Conservation (phyloP, 2,888 invertebrate genomes). For the Agriopis marginaria region DNA sequence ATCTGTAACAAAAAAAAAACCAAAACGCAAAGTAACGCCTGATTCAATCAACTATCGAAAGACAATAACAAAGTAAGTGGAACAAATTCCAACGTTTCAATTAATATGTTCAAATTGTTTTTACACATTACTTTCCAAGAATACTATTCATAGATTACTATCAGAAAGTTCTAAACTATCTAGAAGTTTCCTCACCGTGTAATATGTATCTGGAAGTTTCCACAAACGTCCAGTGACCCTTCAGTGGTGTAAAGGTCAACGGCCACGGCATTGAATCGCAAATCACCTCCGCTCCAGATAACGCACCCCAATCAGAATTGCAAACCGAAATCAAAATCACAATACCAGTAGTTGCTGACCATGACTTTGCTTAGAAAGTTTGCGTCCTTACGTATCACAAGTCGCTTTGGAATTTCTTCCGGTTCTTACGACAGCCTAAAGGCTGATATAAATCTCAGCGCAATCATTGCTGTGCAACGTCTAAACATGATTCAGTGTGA, state of each 20-base stretch:
- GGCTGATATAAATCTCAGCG: too few species aligned
- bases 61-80: too few species aligned
- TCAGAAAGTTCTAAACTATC: background rate
- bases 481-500: too few species aligned
- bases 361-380: conserved; percentile 19
- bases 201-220: conserved; percentile 6
- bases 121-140: too few species aligned
- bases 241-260: conserved; percentile 15
- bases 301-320: conserved; percentile 30
- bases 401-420: background rate
- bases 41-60: too few species aligned
- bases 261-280: conserved; percentile 30
- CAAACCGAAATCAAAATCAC: conserved; percentile 27
- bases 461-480: background rate
- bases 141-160: too few species aligned
- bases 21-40: too few species aligned
- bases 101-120: too few species aligned
- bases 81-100: too few species aligned
- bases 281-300: conserved; percentile 21
- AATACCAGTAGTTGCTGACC: conserved; percentile 14
- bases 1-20: too few species aligned
- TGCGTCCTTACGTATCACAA: background rate
- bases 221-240: conserved; percentile 16
- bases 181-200: background rate
- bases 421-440: background rate